A percentile compares a stretch with the other conserved stretches of the same genome.
Conservation (phyloP, 2,888 invertebrate species). For the Hybos culiciformis region DNA sequence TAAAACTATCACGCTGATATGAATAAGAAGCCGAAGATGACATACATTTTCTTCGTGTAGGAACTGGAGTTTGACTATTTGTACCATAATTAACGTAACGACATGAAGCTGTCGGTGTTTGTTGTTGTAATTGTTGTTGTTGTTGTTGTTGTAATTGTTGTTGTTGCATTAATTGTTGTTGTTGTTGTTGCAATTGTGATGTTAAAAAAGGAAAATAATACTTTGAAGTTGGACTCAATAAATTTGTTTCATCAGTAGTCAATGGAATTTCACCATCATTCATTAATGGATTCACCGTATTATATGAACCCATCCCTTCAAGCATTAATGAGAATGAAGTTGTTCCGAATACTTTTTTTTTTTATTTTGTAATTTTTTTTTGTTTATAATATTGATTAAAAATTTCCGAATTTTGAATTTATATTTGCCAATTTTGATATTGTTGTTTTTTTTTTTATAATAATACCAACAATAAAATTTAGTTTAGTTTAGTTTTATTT, state of each 20-base stretch:
- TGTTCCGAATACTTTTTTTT: conserved; percentile 35
- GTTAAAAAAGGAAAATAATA: conserved; percentile 27
- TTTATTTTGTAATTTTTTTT: conserved; percentile 17
- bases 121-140: too few species aligned
- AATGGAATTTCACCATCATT: too few species aligned
- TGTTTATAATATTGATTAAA: conserved; percentile 15
- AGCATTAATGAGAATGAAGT: conserved; percentile 37
- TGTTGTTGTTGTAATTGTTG: too few species aligned
- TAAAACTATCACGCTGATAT: conserved; percentile 32
- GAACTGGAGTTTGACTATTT: conserved; percentile 34
- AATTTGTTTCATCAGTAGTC: conserved; percentile 35
- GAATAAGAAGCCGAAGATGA: too few species aligned
- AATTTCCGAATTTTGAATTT: conserved; percentile 10
- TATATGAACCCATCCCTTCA: conserved; percentile 39
- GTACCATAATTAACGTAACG: conserved; percentile 36
- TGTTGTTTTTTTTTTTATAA: conserved; percentile 3
- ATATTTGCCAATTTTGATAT: not conserved
- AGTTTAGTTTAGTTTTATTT: conserved; percentile 4
- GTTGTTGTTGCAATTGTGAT: too few species aligned
- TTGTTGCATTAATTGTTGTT: too few species aligned
- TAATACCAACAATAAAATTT: conserved; percentile 15
- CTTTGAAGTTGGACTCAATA: conserved; percentile 33
- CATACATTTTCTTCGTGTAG: conserved; percentile 34
- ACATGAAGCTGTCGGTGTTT: conserved; percentile 20
- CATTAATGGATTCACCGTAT: too few species aligned